phyloP scores from a whole-genome alignment of 1,140 invertebrate genomes.

The Sipha flava region DNA sequence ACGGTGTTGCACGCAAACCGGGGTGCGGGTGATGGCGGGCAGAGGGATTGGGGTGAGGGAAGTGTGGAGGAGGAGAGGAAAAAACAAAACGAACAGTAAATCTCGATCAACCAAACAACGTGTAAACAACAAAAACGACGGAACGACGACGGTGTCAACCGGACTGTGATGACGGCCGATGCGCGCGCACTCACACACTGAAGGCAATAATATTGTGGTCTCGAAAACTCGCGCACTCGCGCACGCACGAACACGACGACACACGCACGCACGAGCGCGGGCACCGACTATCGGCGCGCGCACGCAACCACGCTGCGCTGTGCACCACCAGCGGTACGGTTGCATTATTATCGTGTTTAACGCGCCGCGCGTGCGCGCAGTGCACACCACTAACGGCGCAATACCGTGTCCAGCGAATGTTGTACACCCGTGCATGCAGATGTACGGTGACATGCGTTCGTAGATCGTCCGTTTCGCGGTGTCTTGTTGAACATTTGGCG shows the following conservation, averaged over 20 bases:
- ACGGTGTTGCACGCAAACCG: no score
- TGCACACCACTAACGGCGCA: neutral
- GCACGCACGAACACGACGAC: neutral
- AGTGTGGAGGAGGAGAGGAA: neutral
- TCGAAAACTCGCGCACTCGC: neutral
- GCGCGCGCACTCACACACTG: conserved; percentile 22
- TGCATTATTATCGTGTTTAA: neutral
- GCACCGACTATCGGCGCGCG: no score
- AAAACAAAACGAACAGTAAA: neutral
- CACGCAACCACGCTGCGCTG: neutral
- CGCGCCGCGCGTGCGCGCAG: neutral
- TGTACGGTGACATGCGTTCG: no score
- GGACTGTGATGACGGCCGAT: neutral
- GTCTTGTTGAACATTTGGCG: neutral
- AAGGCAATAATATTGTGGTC: conserved; percentile 4
- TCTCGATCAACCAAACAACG: neutral
- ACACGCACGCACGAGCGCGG: neutral
- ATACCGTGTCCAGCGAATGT: neutral
- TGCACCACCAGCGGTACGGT: no score
- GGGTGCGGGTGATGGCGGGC: no score
- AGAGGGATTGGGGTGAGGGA: no score
- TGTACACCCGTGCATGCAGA: no score
- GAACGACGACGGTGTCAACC: neutral
- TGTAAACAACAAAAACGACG: neutral
- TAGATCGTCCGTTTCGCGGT: no score